Evolutionary conservation across 2,888 invertebrate species (phyloP), one percentile per base, ranked within the genome.

Genomic region (Blomia tropicalis): DNA sequence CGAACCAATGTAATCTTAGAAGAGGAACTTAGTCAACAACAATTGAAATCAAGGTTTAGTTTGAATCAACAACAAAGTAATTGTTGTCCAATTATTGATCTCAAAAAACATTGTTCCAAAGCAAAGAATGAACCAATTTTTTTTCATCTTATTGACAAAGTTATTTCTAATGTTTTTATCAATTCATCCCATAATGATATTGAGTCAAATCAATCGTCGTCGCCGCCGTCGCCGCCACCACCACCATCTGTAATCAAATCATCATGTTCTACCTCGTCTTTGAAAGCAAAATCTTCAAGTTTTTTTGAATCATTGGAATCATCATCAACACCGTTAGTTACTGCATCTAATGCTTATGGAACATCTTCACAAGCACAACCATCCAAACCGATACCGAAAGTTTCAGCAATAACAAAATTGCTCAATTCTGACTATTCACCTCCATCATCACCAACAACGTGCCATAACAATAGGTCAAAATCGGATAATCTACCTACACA

Each of bases 151-250:
- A 47, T 47, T 14, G 51, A 47, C 51, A 47, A 47, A n/a, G n/a
- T 47, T n/a, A 47, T 47, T 27, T 47, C 51, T 7, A 47, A 47
- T 47, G 51, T 47, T n/a, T 47, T 47, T 19, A 36, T 36, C 36
- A 47, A 47, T 27, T 25, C 23, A 11, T 7, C 7, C 17, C 7
- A 7, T 17, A 11, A 7, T 11, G 17, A 7, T 17, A 36, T 17
- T 17, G 17, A 7, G 17, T 11, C 23, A 7, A 11, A 7, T 11
- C n/a, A n/a, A 7, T 47, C n/a, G 7, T 11, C n/a, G 23, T 47
- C 51, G 51, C 51, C 51, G 14, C 7, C 51, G 7, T 25, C 51
- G 14, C 22, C 51, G 14, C 27, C 23, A 14, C 7, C 51, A 27
- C 22, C 51, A 27, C 27, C 7, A 25, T 41, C 41, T 14, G 14